Conservation (phyloP, 2,888 invertebrate genomes). For the Pristionchus japonicus region DNA sequence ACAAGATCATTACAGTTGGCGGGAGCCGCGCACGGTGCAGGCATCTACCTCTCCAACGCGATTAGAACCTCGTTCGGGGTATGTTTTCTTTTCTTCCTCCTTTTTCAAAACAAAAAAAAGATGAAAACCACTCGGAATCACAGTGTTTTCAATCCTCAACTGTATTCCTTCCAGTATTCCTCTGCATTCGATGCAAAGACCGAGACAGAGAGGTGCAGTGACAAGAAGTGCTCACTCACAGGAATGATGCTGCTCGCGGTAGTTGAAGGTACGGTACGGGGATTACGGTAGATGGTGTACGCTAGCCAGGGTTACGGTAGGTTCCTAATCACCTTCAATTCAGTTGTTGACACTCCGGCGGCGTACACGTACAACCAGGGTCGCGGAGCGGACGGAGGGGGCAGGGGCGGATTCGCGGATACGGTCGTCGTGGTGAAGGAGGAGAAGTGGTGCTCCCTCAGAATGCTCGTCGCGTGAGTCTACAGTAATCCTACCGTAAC, state of each 20-base stretch:
- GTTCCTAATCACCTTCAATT: no score
- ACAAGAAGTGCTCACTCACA: not conserved
- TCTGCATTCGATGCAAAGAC: not conserved
- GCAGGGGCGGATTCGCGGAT: no score
- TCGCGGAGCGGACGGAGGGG: not conserved
- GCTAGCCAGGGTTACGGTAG: no score
- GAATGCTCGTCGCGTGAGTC: slow-evolving; percentile 42
- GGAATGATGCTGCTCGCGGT: slow-evolving; percentile 4
- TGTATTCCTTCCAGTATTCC: not conserved
- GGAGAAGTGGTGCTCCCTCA: slow-evolving; percentile 40
- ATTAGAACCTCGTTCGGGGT: not conserved
- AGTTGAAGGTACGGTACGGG: slow-evolving; percentile 13
- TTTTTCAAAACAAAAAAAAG: no score
- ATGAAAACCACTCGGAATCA: not conserved
- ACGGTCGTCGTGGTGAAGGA: slow-evolving; percentile 21
- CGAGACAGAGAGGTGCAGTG: not conserved
- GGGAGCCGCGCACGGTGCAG: slow-evolving; percentile 17
- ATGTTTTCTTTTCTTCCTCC: not conserved
- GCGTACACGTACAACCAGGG: not conserved
- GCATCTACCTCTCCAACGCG: slow-evolving; percentile 11
- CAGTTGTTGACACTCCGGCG: slow-evolving; percentile 26
- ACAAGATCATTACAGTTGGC: not conserved
- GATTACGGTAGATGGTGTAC: not conserved
- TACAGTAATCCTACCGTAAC: no score
- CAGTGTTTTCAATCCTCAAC: not conserved